A percentile compares a stretch with the other conserved stretches of the same genome.
These are phyloP conservation scores for Enteromius paludinosus DNA, from an alignment of 2,797 vertebrate species.

Conservation along the genomic window DNA sequence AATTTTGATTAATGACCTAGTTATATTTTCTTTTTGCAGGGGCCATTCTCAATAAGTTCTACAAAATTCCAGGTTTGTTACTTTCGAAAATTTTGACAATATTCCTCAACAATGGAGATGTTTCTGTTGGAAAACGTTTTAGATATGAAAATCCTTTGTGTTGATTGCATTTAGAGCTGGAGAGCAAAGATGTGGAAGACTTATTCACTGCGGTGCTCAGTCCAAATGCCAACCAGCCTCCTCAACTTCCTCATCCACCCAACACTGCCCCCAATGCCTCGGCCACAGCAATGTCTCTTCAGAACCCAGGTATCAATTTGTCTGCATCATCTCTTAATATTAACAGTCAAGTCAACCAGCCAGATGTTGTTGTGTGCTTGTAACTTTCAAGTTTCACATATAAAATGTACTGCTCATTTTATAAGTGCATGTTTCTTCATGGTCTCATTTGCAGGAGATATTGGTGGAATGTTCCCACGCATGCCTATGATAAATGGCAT, in stretches of 20 bases:
- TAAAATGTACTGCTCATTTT: background rate
- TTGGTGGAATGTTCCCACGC: constrained; percentile 77
- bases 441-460: constrained; percentile 69
- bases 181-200: constrained; percentile 97
- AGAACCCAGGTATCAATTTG: constrained; percentile 75
- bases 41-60: constrained; percentile 93
- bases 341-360: background rate
- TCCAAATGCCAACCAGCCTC: constrained; percentile 78
- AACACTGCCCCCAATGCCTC: constrained; percentile 68
- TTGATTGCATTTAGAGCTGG: constrained; percentile 82
- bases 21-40: constrained; percentile 74
- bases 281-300: constrained; percentile 74
- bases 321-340: background rate
- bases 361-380: background rate
- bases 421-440: constrained; percentile 12
- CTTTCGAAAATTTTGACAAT: background rate
- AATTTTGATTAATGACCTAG: background rate
- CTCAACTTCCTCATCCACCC: constrained; percentile 74
- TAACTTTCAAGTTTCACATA: background rate
- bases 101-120: background rate
- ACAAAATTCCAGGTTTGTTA: constrained; percentile 93
- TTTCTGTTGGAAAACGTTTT: background rate
- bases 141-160: background rate
- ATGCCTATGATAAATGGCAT: constrained; percentile 90
- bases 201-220: constrained; percentile 95